A percentile compares a stretch with the other conserved stretches of the same genome.
phyloP scores from a whole-genome alignment of 2,113 vertebrate species.

The Girardinichthys multiradiatus region DNA sequence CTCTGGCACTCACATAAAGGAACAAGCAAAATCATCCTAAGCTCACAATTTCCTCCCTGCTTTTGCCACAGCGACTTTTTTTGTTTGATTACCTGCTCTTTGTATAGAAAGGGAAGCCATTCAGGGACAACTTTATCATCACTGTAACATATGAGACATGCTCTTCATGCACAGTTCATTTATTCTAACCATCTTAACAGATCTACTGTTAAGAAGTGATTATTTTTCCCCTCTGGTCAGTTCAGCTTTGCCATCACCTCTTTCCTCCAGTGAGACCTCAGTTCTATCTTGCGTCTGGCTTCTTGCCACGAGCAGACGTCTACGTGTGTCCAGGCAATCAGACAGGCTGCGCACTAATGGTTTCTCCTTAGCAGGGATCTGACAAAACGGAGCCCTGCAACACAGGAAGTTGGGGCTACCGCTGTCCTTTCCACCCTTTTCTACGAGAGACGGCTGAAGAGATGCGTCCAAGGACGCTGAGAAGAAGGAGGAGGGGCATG shows the following conservation, averaged over 20 bases:
- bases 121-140: conserved; percentile 29
- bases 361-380: conserved; percentile 66
- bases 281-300: conserved; percentile 38
- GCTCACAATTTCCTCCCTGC: conserved; percentile 53
- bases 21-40: conserved; percentile 50
- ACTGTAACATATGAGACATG: conserved; percentile 10
- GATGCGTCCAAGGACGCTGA: conserved; percentile 59
- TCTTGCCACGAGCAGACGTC: conserved; percentile 32
- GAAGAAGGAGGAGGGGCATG: conserved; percentile 27
- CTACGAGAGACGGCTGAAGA: conserved; percentile 52
- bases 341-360: conserved; percentile 59
- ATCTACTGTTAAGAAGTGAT: background rate
- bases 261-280: conserved; percentile 22
- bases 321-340: conserved; percentile 49
- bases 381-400: conserved; percentile 59
- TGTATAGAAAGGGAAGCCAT: conserved; percentile 27
- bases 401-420: conserved; percentile 62
- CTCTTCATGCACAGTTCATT: conserved; percentile 20
- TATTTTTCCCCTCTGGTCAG: conserved; percentile 1
- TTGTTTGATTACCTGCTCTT: conserved; percentile 28
- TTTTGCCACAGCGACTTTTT: conserved; percentile 30
- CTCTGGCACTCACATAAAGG: conserved; percentile 42
- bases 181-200: too few species aligned
- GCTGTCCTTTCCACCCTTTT: conserved; percentile 46
- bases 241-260: conserved; percentile 24